Evolutionary conservation across 2,113 vertebrate genomes (phyloP).

Genomic region (Cricetomys ansorgei): DNA sequence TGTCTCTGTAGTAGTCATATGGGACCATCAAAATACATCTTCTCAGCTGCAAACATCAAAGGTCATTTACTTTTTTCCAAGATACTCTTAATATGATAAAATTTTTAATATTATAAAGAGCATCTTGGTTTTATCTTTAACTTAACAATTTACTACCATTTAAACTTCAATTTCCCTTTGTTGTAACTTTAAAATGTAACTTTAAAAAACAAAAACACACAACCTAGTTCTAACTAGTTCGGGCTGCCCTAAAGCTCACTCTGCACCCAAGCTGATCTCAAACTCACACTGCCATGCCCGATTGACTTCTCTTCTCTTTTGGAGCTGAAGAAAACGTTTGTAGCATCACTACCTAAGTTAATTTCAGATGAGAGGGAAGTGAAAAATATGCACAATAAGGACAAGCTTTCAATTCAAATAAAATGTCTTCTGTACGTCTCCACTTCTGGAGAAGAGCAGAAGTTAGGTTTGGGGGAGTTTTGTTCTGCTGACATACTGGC

Average conservation of each 20-base stretch:
- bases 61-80: neutral
- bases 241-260: neutral
- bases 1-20: neutral
- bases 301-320: neutral
- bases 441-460: neutral
- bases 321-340: neutral
- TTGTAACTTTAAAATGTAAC: neutral
- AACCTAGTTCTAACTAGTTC: neutral
- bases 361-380: conserved; percentile 43
- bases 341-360: neutral
- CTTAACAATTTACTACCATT: neutral
- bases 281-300: neutral
- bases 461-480: neutral
- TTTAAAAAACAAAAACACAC: neutral
- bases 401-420: neutral
- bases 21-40: neutral
- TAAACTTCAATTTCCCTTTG: conserved; percentile 1
- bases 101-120: neutral
- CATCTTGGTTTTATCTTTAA: neutral
- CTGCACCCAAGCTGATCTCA: neutral
- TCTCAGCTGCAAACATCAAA: conserved; percentile 5
- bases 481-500: neutral
- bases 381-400: neutral
- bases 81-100: conserved; percentile 26
- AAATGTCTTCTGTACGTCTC: neutral